Conservation (phyloP, 2,797 vertebrate species). For the Myotis findleyi region DNA sequence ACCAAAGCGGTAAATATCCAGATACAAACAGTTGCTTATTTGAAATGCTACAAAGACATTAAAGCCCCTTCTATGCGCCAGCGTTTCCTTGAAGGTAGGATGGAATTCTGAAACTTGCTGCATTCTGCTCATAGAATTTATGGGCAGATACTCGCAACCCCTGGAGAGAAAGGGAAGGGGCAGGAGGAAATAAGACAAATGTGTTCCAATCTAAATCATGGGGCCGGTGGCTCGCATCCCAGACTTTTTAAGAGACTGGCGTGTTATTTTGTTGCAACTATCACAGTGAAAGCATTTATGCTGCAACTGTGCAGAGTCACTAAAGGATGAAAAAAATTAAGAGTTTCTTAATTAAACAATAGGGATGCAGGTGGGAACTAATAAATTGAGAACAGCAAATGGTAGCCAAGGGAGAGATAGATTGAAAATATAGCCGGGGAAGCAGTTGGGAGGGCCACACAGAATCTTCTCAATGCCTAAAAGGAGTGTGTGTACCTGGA, state of each 20-base stretch:
- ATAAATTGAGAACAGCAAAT: not conserved
- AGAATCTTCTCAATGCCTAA: slow-evolving; percentile 13
- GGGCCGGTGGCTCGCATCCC: not conserved
- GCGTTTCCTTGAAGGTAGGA: not conserved
- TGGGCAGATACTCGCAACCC: not conserved
- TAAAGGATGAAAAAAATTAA: not conserved
- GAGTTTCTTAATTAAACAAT: slow-evolving; percentile 42
- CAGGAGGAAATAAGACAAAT: not conserved
- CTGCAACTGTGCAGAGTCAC: not conserved
- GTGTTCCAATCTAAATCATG: not conserved
- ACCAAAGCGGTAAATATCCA: not conserved
- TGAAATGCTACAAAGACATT: not conserved
- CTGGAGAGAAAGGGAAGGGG: not conserved
- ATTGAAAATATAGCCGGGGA: not conserved
- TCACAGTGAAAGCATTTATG: slow-evolving; percentile 19
- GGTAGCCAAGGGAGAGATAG: not conserved
- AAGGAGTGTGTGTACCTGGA: not conserved
- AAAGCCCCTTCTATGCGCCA: not conserved
- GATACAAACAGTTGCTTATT: not conserved
- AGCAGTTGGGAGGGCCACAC: not conserved
- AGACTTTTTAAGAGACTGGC: not conserved
- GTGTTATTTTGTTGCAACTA: slow-evolving; percentile 13
- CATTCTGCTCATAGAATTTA: not conserved
- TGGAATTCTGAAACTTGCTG: not conserved
- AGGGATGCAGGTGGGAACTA: not conserved